phyloP scores from a whole-genome alignment of 2,113 vertebrate species.

The Sisor rabdophorus region DNA sequence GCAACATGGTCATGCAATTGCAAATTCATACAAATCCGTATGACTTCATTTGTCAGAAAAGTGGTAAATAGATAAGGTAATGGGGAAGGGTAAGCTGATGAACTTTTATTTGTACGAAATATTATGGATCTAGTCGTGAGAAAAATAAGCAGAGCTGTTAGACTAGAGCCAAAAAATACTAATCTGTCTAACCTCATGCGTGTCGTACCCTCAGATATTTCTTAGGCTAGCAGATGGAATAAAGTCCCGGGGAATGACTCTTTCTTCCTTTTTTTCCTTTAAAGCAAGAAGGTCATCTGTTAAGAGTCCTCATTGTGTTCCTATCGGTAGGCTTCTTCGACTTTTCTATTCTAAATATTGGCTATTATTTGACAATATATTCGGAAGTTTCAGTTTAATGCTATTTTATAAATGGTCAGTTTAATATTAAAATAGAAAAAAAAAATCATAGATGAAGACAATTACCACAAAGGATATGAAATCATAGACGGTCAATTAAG shows the following conservation, averaged over 20 bases:
- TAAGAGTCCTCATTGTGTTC: constrained; percentile 45
- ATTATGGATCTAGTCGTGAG: not conserved
- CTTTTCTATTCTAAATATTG: constrained; percentile 50
- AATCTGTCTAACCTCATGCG: constrained; percentile 16
- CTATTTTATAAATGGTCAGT: constrained; percentile 28
- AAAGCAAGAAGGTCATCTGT: constrained; percentile 53
- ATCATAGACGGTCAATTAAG: constrained; percentile 27
- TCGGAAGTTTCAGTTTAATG: constrained; percentile 9
- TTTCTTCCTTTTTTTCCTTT: constrained; percentile 54
- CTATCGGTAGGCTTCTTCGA: constrained; percentile 57
- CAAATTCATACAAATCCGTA: constrained; percentile 10
- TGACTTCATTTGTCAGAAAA: constrained; percentile 11
- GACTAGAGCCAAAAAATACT: not conserved
- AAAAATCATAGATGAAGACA: constrained; percentile 37
- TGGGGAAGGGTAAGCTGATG: not conserved
- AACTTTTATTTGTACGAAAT: not conserved
- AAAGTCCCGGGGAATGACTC: constrained; percentile 55
- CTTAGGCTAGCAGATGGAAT: not conserved
- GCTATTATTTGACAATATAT: constrained; percentile 45
- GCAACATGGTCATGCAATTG: constrained; percentile 8
- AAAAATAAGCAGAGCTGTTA: constrained; percentile 4
- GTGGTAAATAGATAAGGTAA: constrained; percentile 6
- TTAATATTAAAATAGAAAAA: constrained; percentile 18
- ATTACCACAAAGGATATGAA: constrained; percentile 39
- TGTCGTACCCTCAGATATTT: constrained; percentile 17